Evolutionary conservation across 2,113 vertebrate genomes (phyloP), one percentile per base, ranked within the genome.

Genomic region (Grammomys surdaster): DNA sequence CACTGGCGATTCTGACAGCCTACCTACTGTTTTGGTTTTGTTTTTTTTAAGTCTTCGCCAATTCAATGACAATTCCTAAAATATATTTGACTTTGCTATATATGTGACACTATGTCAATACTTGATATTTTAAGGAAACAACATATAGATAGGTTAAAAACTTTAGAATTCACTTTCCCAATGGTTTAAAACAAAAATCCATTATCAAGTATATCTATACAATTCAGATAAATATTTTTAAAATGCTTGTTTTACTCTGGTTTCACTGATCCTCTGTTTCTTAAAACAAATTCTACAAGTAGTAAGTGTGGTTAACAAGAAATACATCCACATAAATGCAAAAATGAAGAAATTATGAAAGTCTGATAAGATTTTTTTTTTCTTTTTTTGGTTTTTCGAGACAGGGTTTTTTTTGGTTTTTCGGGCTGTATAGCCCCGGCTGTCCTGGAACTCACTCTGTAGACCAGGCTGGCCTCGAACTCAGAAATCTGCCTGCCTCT

Each of bases 241-340:
- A 85, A 84, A 22, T 58, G 6, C 14, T 93, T 20, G 1, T 92
- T 96, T 97, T 81, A 86, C 7, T 96, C n/a, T 92, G 67, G 2
- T 73, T 96, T 95, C 80, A 81, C 54, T 93, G 89, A 81, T 73
- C 65, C 40, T 69, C 31, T 93, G 78, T 70, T 94, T 89, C 60
- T 97, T 92, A 96, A 95, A 94, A 92, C 72, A 60, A 97, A 94
- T 92, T 89, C 54, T 91, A 88, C 63, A 56, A 40, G 3, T 46
- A 96, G 36, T 65, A 84, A 88, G 9, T 70, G 24, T 88, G 0
- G 28, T 40, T 86, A 93, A 86, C 10, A 96, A 81, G 67, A 95
- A 95, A 87, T 95, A 93, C 90, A 95, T 48, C 7, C 7, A 93
- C 7, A 20, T 43, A 91, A 93, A 97, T 75, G 96, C n/a, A 89